Evolutionary conservation across 2,888 invertebrate species (phyloP).

Genomic region (Protonemura montana): DNA sequence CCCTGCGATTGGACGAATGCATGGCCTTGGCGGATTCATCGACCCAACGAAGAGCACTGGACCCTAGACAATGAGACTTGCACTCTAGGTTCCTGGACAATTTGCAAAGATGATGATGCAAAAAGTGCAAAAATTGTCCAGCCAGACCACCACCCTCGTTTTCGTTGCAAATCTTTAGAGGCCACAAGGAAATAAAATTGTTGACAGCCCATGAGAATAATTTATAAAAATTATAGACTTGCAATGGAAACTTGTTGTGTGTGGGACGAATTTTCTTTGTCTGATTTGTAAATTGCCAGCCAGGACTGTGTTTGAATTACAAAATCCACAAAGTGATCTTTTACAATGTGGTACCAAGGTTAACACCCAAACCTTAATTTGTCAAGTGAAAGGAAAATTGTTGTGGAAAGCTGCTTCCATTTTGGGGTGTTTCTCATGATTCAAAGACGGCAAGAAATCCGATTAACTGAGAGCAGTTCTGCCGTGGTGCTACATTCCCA

Average conservation of each 20-base stretch:
- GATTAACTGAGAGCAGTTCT: too few species aligned
- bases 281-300: neutral
- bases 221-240: neutral
- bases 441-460: too few species aligned
- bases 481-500: too few species aligned
- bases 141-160: neutral
- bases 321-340: too few species aligned
- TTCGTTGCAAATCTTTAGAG: neutral
- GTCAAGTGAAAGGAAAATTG: too few species aligned
- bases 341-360: too few species aligned
- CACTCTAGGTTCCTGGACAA: neutral
- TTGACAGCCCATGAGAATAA: neutral
- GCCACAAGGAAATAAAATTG: slow-evolving; percentile 1
- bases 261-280: neutral
- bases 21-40: neutral
- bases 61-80: neutral
- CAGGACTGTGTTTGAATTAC: neutral
- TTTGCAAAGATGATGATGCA: neutral
- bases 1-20: neutral
- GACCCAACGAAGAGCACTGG: neutral
- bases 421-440: too few species aligned
- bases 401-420: too few species aligned
- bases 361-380: too few species aligned
- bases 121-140: neutral
- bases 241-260: neutral